A percentile compares a stretch with the other conserved stretches of the same genome.
Evolutionary conservation across 2,113 vertebrate genomes (phyloP).

Genomic region (Thermophis baileyi): DNA sequence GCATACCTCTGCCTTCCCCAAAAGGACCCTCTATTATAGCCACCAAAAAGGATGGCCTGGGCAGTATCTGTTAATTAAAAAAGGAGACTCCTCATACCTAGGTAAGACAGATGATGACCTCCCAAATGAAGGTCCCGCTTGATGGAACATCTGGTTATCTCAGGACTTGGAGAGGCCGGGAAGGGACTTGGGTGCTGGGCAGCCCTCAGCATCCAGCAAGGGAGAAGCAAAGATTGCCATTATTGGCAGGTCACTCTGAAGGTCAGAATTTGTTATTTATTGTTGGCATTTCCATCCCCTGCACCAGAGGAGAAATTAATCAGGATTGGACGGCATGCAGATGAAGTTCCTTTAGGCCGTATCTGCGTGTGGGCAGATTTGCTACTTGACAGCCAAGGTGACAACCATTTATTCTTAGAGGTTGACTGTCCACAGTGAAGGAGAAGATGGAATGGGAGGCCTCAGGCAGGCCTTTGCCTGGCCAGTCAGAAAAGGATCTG

Average conservation of each 20-base stretch:
- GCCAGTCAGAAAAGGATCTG: not conserved
- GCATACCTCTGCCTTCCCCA: not conserved
- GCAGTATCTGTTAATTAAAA: constrained; percentile 15
- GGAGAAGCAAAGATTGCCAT: not conserved
- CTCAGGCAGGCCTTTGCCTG: not conserved
- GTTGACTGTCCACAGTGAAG: not conserved
- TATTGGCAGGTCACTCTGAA: constrained; percentile 16
- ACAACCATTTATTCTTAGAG: not conserved
- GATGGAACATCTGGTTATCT: constrained; percentile 21
- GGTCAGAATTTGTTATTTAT: constrained; percentile 29
- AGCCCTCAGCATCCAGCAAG: not conserved
- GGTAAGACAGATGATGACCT: constrained; percentile 1
- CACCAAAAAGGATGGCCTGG: not conserved
- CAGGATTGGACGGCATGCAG: not conserved
- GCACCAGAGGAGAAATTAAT: constrained; percentile 9
- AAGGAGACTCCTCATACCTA: not conserved
- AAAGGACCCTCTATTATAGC: not conserved
- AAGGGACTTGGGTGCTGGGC: not conserved
- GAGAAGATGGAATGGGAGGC: not conserved
- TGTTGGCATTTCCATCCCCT: not conserved
- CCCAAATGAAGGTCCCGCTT: not conserved
- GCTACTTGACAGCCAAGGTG: not conserved
- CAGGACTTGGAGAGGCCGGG: not conserved
- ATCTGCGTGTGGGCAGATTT: not conserved
- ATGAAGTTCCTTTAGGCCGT: not conserved